phyloP scores from a whole-genome alignment of 2,797 vertebrate species.

The Falco novaeseelandiae region DNA sequence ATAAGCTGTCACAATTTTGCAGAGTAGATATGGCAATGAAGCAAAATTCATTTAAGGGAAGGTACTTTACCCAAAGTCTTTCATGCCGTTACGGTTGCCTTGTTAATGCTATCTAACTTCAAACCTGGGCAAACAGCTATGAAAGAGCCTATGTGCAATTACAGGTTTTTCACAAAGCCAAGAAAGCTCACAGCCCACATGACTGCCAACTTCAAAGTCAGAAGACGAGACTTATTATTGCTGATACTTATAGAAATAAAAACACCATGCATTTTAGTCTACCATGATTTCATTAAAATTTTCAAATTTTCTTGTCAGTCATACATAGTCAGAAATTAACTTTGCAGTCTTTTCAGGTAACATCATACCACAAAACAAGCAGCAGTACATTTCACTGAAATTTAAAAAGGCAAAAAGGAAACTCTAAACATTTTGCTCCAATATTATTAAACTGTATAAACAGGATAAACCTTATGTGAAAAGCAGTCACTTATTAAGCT shows the following conservation, averaged over 20 bases:
- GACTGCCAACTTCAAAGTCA: background rate
- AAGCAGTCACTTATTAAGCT: background rate
- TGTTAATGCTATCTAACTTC: background rate
- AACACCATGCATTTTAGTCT: accelerated
- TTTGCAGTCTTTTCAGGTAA: background rate
- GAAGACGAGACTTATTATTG: background rate
- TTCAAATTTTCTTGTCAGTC: background rate
- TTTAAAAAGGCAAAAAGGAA: background rate
- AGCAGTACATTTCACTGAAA: background rate
- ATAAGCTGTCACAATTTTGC: background rate
- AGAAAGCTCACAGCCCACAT: background rate
- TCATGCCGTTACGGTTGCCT: background rate
- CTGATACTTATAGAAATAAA: background rate
- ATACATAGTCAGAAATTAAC: background rate
- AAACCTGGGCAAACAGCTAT: background rate
- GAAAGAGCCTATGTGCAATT: background rate
- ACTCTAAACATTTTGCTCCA: background rate
- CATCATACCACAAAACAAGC: background rate
- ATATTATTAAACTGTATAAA: background rate
- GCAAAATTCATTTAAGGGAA: background rate
- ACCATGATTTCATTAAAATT: background rate
- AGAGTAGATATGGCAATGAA: background rate
- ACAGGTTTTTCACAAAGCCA: background rate
- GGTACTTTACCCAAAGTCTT: background rate
- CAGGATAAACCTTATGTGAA: background rate